Evolutionary conservation across 37 sponge, comb jelly and placozoan genomes (phyloP), one percentile per base, ranked within the genome.

Genomic region (Spongilla lacustris): DNA sequence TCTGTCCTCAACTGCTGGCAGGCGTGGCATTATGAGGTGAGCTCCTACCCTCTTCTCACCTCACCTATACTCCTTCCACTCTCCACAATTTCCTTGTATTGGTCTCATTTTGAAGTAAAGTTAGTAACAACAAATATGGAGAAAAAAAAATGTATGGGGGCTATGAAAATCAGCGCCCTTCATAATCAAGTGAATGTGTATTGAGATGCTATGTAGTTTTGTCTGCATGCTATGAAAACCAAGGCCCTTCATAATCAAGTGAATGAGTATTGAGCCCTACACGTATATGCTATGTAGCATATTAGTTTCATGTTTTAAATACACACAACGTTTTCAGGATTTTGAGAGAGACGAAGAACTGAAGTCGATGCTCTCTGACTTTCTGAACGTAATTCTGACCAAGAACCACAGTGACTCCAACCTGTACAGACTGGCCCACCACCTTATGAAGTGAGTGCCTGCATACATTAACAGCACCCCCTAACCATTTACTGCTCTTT

Each of bases 11-110:
- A 36, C 30, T 87, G 71, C 50, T 91, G 92, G 92, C 83, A 79
- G 34, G 75, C 79, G 0, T 29, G 66, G 9, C 88, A 84, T 48
- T 84, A 80, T 74, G 92, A 91, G 84, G 92, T 91, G 31, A 86
- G 78, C 48, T 8, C 23, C 76, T 19, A n/a, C 73, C 21, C 31
- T 13, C 25, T 28, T 28, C 71, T 5, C 28, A 12, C 71, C 25
- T 28, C 9, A 3, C 28, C 71, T 46, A n/a, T n/a, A n/a, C n/a
- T n/a, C n/a, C 46, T 8, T 46, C 46, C 46, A 4, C 8, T 46
- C 46, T 46, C 8, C 8, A 8, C 8, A 46, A 46, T 46, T 8
- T 46, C 8, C 46, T 8, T 58, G 58, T 58, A 17, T 58, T 58
- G 58, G 12, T n/a, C n/a, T n/a, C 14, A 17, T 8, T 58, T 6